phyloP scores from a whole-genome alignment of 2,888 invertebrate genomes.

The Hyposoter didymator region DNA sequence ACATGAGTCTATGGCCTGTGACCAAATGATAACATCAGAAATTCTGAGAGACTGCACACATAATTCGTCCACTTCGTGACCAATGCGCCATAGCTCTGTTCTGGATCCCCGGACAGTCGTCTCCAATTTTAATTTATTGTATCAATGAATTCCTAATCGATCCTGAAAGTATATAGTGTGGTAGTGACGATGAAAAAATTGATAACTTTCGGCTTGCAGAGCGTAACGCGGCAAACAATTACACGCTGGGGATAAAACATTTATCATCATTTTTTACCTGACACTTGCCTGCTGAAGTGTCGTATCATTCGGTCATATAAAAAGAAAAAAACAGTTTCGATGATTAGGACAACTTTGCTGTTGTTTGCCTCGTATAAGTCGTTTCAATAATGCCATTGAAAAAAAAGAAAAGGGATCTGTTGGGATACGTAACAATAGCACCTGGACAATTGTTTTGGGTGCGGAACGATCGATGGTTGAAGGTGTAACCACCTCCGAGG shows the following conservation, averaged over 20 bases:
- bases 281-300: neutral
- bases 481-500: constrained; percentile 23
- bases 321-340: neutral
- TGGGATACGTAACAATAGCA: constrained; percentile 47
- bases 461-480: constrained; percentile 55
- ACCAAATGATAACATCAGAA: neutral
- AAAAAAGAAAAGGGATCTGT: constrained; percentile 51
- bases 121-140: neutral
- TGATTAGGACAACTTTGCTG: neutral
- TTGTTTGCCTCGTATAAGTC: constrained; percentile 9
- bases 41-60: neutral
- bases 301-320: neutral
- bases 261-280: neutral
- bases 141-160: neutral
- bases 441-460: constrained; percentile 60
- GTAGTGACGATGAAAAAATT: neutral
- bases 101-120: neutral
- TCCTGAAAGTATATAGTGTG: neutral
- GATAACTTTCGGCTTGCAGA: neutral
- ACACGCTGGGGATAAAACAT: neutral
- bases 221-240: neutral
- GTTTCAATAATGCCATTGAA: constrained; percentile 35
- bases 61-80: neutral
- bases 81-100: neutral
- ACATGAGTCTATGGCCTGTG: neutral